Evolutionary conservation across 2,888 invertebrate species (phyloP).

Genomic region (Aspidiotus destructor): DNA sequence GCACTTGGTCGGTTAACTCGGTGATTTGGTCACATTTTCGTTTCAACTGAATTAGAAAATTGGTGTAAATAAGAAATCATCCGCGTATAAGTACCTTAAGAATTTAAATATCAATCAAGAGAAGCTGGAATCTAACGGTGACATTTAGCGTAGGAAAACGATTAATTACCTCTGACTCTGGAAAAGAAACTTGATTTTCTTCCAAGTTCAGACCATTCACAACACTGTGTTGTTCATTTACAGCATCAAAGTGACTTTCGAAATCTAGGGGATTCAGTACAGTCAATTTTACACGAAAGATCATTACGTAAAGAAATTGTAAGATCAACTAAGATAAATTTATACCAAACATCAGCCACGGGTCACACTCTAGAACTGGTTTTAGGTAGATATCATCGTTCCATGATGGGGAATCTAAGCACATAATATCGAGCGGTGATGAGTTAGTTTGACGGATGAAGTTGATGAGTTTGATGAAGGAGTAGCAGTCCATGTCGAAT

Average conservation of each 20-base stretch:
- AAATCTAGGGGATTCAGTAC: neutral
- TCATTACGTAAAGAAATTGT: too few relatives aligned
- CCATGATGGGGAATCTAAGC: conserved; percentile 53
- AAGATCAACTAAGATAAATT: too few relatives aligned
- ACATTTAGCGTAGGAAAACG: neutral
- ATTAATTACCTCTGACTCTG: conserved; percentile 11
- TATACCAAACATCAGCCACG: conserved; percentile 73
- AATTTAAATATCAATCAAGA: too few relatives aligned
- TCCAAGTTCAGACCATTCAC: neutral
- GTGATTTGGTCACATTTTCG: conserved; percentile 34
- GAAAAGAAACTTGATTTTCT: neutral
- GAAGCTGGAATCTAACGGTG: neutral
- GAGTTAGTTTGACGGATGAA: conserved; percentile 57
- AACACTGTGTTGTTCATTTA: neutral
- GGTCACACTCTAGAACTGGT: conserved; percentile 61
- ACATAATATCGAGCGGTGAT: conserved; percentile 49
- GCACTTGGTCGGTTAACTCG: conserved; percentile 39
- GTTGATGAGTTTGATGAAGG: conserved; percentile 56
- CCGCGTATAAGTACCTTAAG: too few relatives aligned
- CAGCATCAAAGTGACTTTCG: conserved; percentile 8
- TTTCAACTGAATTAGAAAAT: conserved; percentile 25
- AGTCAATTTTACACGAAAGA: too few relatives aligned
- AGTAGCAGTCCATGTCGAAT: conserved; percentile 70
- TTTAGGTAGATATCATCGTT: conserved; percentile 65
- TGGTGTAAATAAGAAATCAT: too few relatives aligned